Evolutionary conservation across 1,140 invertebrate species (phyloP).

Genomic region (Trichonephila clavipes): DNA sequence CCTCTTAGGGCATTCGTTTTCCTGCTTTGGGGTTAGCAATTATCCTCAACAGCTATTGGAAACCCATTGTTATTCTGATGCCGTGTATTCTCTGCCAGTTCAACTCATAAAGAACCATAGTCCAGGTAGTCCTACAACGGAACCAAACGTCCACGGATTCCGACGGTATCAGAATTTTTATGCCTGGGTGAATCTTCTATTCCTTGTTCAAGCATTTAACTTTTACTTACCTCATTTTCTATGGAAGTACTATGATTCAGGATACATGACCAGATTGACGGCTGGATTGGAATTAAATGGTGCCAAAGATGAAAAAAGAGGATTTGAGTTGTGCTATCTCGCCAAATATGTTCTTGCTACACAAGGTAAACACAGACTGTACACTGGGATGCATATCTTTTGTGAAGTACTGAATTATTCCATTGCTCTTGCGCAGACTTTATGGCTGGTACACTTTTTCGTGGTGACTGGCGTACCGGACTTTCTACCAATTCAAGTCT

Average conservation of each 20-base stretch:
- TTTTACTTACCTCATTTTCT: conserved; percentile 61
- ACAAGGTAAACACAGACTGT: conserved; percentile 61
- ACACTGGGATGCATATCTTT: conserved; percentile 39
- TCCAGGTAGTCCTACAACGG: neutral
- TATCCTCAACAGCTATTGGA: neutral
- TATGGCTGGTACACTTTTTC: conserved; percentile 66
- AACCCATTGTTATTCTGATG: conserved; percentile 44
- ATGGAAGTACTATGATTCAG: conserved; percentile 56
- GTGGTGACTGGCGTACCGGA: conserved; percentile 61
- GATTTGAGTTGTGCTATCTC: conserved; percentile 35
- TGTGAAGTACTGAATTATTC: conserved; percentile 56
- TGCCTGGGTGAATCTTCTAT: conserved; percentile 57
- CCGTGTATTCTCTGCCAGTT: conserved; percentile 14
- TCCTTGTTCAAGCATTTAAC: conserved; percentile 49
- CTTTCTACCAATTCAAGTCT: neutral
- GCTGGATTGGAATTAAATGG: neutral
- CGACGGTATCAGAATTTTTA: conserved; percentile 36
- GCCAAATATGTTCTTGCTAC: conserved; percentile 56
- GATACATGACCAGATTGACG: conserved; percentile 10
- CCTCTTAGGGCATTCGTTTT: conserved; percentile 28
- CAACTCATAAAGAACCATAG: neutral
- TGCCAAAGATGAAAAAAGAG: conserved; percentile 31
- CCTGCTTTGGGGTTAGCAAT: neutral
- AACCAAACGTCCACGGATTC: neutral
- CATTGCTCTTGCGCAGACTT: conserved; percentile 35